Evolutionary conservation across 2,888 invertebrate genomes (phyloP).

Genomic region (Girardia tigrina): DNA sequence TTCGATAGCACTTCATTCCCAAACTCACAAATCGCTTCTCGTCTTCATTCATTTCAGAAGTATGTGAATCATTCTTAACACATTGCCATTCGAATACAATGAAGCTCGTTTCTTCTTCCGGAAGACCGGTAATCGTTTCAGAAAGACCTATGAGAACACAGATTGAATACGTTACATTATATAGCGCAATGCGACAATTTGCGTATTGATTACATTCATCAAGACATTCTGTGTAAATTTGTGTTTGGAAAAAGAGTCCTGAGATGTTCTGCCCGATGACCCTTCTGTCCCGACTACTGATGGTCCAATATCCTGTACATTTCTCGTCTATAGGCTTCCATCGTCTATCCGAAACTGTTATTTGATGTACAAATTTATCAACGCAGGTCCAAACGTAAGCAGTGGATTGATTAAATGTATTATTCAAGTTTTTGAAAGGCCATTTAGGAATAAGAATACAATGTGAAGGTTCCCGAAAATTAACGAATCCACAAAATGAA

Average conservation of each 20-base stretch:
- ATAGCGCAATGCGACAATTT: not conserved
- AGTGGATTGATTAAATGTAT: no score
- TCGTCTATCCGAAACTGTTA: no score
- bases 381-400: no score
- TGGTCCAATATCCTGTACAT: slow-evolving; percentile 11
- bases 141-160: not conserved
- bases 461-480: no score
- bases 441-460: no score
- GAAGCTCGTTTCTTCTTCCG: not conserved
- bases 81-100: not conserved
- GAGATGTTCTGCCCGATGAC: not conserved
- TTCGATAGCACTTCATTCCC: not conserved
- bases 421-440: no score
- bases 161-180: not conserved
- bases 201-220: not conserved
- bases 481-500: no score
- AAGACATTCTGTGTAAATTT: not conserved
- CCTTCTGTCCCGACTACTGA: not conserved
- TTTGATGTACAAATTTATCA: no score
- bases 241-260: not conserved
- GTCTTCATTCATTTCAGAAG: not conserved
- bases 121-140: not conserved
- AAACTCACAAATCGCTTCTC: not conserved
- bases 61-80: not conserved
- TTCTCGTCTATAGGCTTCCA: not conserved